A percentile compares a stretch with the other conserved stretches of the same genome.
These are phyloP conservation scores for Musca domestica DNA, from an alignment of 1,140 invertebrate genomes.

Conservation along the genomic window DNA sequence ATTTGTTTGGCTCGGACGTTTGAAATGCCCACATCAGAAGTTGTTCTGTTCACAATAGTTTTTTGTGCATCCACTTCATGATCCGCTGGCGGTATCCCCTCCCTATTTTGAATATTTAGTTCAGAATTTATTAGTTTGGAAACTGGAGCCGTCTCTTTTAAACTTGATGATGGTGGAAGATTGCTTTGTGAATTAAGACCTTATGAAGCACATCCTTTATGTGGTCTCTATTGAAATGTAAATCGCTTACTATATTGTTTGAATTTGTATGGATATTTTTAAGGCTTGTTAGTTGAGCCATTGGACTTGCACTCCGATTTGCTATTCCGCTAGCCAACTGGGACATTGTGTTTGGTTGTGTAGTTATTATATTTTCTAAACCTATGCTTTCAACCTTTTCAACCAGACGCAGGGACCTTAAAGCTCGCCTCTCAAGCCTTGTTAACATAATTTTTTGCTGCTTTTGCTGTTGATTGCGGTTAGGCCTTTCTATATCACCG, in stretches of 20 bases:
- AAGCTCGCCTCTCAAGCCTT: conserved; percentile 56
- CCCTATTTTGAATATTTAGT: neutral
- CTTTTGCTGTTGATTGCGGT: conserved; percentile 53
- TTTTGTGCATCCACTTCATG: conserved; percentile 7
- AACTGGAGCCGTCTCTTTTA: conserved; percentile 1
- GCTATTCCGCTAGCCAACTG: conserved; percentile 40
- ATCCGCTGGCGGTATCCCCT: conserved; percentile 33
- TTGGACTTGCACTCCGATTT: conserved; percentile 61
- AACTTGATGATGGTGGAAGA: neutral
- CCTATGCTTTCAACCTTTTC: conserved; percentile 70
- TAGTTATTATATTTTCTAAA: conserved; percentile 65
- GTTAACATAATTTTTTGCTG: conserved; percentile 54
- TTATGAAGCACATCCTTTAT: conserved; percentile 44
- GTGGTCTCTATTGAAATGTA: conserved; percentile 47
- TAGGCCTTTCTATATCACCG: conserved; percentile 48
- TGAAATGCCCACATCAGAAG: neutral
- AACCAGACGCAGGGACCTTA: conserved; percentile 60
- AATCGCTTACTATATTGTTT: conserved; percentile 54
- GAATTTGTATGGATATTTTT: conserved; percentile 57
- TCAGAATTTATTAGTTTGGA: neutral
- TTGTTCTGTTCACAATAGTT: neutral
- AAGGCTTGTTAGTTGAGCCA: conserved; percentile 73
- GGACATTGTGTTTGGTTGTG: conserved; percentile 53
- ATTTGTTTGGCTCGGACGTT: conserved; percentile 48
- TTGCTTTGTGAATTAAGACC: conserved; percentile 14